Conservation (phyloP, 2,113 vertebrate species). For the Ptychochromis oligacanthus region DNA sequence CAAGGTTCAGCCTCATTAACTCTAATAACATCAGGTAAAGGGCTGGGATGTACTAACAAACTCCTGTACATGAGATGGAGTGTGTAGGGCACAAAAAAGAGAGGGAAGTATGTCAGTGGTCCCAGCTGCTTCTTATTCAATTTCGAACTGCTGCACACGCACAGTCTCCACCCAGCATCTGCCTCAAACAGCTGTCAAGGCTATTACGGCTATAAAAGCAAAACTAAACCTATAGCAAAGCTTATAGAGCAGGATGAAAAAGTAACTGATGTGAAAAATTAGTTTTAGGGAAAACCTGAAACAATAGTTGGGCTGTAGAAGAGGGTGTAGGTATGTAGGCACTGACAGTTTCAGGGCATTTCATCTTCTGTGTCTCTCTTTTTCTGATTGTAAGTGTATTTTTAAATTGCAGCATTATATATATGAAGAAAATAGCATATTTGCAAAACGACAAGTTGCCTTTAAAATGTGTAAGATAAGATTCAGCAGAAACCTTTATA, state of each 20-base stretch:
- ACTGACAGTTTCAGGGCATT: not conserved
- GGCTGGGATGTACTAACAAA: conserved; percentile 11
- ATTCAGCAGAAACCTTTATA: not conserved
- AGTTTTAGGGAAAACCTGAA: not conserved
- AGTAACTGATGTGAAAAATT: not conserved
- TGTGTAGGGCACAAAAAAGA: conserved; percentile 34
- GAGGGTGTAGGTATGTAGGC: not conserved
- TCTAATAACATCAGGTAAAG: conserved; percentile 44
- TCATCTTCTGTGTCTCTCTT: not conserved
- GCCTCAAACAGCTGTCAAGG: conserved; percentile 63
- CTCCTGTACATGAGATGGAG: conserved; percentile 17
- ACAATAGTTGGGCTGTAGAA: not conserved
- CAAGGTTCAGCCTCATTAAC: conserved; percentile 49
- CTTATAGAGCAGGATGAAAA: not conserved
- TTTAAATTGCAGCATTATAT: not conserved
- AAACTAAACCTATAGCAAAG: conserved; percentile 13
- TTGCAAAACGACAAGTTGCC: not conserved
- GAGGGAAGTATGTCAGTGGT: conserved; percentile 41
- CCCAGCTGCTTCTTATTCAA: conserved; percentile 75
- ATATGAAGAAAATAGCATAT: not conserved
- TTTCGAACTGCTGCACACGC: conserved; percentile 51
- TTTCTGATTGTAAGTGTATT: not conserved
- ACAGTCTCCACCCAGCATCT: conserved; percentile 48
- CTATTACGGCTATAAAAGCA: conserved; percentile 21
- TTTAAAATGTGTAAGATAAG: not conserved